Base-by-base conservation (phyloP, 2,888 invertebrate genomes). In the Eilema griseolum region DNA sequence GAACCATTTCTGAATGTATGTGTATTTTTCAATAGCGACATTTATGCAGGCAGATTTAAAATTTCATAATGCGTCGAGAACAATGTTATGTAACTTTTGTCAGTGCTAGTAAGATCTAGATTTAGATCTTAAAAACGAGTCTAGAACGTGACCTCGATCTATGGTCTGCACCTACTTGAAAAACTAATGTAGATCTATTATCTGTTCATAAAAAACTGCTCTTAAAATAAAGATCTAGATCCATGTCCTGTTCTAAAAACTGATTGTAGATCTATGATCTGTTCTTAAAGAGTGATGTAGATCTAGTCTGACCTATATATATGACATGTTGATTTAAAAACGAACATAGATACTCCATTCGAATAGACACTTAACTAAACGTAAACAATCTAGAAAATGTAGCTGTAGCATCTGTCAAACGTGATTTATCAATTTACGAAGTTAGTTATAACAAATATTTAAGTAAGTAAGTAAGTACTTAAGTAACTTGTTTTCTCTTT, bases 331-430 rank as follows among this genome's bases (percentile, higher is more conserved):
- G 41, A 16, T 41, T 41, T 41, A 41, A 41, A 41, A 41, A 41
- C 41, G 16, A 41, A 41, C 16, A 16, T 3, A 16, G 41, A 41
- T 41, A n/a, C n/a, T n/a, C n/a, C n/a, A n/a, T n/a, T n/a, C n/a
- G n/a, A n/a, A n/a, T n/a, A n/a, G n/a, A n/a, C n/a, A n/a, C n/a
- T n/a, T n/a, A n/a, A n/a, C n/a, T n/a, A n/a, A n/a, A n/a, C n/a
- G n/a, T n/a, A n/a, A n/a, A n/a, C n/a, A n/a, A n/a, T n/a, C n/a
- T 83, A 83, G 85, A 86, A 79, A 85, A 82, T 65, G 63, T 72
- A 82, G 72, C 7, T 78, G 26, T 16, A 61, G 26, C 57, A 62
- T n/a, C 24, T 66, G 28, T 59, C 23, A 4, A 28, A 61, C n/a
- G 4, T 31, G 28, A 10, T 31, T 20, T 33, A 20, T 28, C 28